Percentiles rank a stretch among this genome's conserved stretches.
Evolutionary conservation across 2,888 invertebrate genomes (phyloP).

Genomic region (Tetrapedia diversipes): DNA sequence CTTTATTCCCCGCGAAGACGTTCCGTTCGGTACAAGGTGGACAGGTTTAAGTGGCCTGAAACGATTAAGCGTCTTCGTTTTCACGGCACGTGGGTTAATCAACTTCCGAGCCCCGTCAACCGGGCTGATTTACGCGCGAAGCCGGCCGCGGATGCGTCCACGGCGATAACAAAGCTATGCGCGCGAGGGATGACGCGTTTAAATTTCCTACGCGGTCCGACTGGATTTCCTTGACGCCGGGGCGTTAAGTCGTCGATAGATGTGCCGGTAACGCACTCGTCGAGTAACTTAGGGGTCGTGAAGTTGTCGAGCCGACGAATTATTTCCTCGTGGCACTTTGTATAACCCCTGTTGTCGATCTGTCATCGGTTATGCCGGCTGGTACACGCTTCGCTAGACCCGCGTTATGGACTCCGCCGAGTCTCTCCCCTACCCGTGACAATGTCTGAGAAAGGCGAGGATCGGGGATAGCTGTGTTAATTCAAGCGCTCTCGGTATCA

Average conservation of each 20-base stretch:
- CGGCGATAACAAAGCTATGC: constrained; percentile 68
- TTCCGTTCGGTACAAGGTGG: constrained; percentile 4
- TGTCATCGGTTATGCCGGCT: constrained; percentile 63
- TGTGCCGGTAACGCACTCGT: constrained; percentile 57
- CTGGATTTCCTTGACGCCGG: constrained; percentile 63
- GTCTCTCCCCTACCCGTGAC: too few relatives aligned
- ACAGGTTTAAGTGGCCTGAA: constrained; percentile 16
- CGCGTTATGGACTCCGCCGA: too few relatives aligned
- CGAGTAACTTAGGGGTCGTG: constrained; percentile 63
- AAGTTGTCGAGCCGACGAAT: constrained; percentile 67
- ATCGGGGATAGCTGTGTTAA: too few relatives aligned
- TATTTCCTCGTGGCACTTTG: constrained; percentile 64
- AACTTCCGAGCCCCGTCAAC: constrained; percentile 53
- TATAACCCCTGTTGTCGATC: constrained; percentile 65
- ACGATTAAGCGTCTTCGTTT: constrained; percentile 46
- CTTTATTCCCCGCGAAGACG: constrained; percentile 26
- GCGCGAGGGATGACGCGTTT: constrained; percentile 46
- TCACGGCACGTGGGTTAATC: constrained; percentile 50
- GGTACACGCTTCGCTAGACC: constrained; percentile 14
- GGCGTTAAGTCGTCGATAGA: constrained; percentile 64
- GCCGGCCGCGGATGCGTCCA: constrained; percentile 54
- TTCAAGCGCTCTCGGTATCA: too few relatives aligned
- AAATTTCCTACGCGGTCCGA: constrained; percentile 32
- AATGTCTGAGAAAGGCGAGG: too few relatives aligned
- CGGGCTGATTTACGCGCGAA: constrained; percentile 55